Conservation (phyloP, 2,888 invertebrate genomes). For the Orgyia antiqua region DNA sequence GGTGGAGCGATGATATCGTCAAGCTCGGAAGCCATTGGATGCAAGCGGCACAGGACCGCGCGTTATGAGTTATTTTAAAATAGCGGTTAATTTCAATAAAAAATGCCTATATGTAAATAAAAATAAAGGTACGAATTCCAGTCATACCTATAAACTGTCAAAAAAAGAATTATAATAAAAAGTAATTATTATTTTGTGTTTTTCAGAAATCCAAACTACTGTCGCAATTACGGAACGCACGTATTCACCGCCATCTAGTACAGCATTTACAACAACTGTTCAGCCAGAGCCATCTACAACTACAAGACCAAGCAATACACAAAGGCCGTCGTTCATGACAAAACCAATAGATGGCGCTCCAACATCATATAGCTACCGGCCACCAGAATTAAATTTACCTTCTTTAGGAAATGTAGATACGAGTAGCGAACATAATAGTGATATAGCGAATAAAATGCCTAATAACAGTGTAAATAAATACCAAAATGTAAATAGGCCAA, state of each 20-base stretch:
- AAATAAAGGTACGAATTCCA: too few relatives aligned
- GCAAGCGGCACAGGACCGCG: too few relatives aligned
- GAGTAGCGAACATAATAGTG: conserved; percentile 75
- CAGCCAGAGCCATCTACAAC: conserved; percentile 47
- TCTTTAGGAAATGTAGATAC: conserved; percentile 66
- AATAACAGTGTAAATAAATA: conserved; percentile 77
- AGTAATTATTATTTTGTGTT: too few relatives aligned
- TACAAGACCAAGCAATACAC: conserved; percentile 53
- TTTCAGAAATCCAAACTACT: conserved; percentile 54
- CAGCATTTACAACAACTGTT: conserved; percentile 33
- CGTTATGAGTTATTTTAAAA: too few relatives aligned
- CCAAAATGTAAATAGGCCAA: conserved; percentile 76
- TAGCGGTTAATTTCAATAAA: too few relatives aligned
- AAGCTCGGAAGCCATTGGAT: too few relatives aligned
- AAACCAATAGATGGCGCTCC: conserved; percentile 75
- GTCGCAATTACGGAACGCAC: conserved; percentile 55
- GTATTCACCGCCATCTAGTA: conserved; percentile 62
- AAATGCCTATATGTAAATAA: too few relatives aligned
- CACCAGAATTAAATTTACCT: conserved; percentile 69
- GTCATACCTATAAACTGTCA: too few relatives aligned
- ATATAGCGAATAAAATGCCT: conserved; percentile 76
- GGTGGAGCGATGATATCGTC: too few relatives aligned
- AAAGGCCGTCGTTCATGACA: conserved; percentile 72
- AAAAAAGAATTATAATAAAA: too few relatives aligned
- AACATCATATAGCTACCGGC: conserved; percentile 59